These are phyloP conservation scores for Sarcoramphus papa DNA, from an alignment of 2,797 vertebrate species.

Conservation along the genomic window DNA sequence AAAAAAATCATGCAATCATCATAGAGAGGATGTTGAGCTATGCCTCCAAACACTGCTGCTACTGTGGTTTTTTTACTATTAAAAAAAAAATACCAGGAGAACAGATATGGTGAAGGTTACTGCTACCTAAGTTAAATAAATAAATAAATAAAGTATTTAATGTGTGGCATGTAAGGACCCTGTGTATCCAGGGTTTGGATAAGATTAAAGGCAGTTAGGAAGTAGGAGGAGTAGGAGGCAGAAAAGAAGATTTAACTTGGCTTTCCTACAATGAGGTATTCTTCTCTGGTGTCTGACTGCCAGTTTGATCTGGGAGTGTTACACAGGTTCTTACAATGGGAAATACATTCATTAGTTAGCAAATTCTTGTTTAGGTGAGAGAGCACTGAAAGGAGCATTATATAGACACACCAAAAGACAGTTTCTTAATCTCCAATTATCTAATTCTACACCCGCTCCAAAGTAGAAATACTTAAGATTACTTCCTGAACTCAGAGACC, in stretches of 20 bases:
- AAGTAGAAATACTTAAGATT: neutral
- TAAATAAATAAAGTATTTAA: neutral
- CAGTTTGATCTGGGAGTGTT: neutral
- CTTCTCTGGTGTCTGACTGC: neutral
- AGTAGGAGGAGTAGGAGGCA: neutral
- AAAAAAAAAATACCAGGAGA: neutral
- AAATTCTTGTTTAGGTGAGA: neutral
- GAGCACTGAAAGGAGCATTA: neutral
- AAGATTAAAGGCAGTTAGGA: neutral
- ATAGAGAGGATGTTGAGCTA: neutral
- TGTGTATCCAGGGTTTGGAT: neutral
- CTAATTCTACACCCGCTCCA: neutral
- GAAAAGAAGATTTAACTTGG: slow-evolving; percentile 26
- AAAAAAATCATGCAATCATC: neutral
- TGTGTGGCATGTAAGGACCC: neutral
- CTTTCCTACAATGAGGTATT: slow-evolving; percentile 16
- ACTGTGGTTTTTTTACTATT: neutral
- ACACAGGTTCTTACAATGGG: neutral
- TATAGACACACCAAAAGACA: neutral
- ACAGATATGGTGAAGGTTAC: neutral
- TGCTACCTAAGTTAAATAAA: neutral
- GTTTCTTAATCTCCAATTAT: neutral
- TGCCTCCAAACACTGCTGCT: neutral
- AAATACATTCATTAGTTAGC: neutral
- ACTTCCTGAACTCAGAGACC: neutral